These are phyloP conservation scores for Pterophyllum scalare DNA, from an alignment of 2,113 vertebrate species.

Conservation along the genomic window DNA sequence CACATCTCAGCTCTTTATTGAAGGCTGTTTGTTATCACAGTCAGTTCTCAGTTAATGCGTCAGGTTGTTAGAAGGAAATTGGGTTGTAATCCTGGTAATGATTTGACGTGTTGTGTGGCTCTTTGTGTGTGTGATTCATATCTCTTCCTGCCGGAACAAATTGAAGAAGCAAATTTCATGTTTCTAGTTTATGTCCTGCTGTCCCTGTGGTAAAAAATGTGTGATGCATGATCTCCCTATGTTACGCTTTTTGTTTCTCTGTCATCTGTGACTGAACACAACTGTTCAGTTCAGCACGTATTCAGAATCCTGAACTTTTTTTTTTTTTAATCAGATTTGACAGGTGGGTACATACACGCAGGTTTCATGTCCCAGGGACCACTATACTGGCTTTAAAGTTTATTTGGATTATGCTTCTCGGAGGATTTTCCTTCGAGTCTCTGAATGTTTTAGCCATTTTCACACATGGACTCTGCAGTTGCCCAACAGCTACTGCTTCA, in stretches of 20 bases:
- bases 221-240: neutral
- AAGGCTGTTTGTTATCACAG: constrained; percentile 7
- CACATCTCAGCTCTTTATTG: neutral
- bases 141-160: neutral
- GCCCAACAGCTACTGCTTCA: no score
- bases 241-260: no score
- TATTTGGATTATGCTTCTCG: neutral
- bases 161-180: neutral
- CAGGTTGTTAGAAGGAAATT: constrained; percentile 30
- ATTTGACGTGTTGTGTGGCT: neutral
- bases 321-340: no score
- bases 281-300: no score
- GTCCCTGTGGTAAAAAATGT: neutral
- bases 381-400: neutral
- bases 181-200: neutral
- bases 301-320: no score
- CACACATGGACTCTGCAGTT: neutral
- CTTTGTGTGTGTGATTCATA: neutral
- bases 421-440: neutral
- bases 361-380: no score
- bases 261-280: no score
- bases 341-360: no score
- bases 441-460: neutral
- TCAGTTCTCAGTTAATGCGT: constrained; percentile 25
- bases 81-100: constrained; percentile 8